Conservation (phyloP, 2,113 vertebrate species). For the Ictalurus furcatus region DNA sequence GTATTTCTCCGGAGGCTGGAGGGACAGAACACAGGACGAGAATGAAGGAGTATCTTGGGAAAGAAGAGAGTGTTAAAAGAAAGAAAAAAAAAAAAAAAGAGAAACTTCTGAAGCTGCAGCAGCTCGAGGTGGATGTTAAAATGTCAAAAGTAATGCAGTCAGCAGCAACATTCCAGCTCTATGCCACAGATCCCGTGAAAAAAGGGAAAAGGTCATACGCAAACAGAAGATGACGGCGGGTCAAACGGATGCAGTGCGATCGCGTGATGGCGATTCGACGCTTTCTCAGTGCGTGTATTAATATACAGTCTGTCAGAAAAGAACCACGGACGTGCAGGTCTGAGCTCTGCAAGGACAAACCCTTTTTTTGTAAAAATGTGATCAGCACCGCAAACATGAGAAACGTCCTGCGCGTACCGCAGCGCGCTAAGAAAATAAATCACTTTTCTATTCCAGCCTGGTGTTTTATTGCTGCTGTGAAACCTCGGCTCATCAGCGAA, state of each 20-base stretch:
- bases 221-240: neutral
- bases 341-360: no score
- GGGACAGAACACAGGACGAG: conserved; percentile 37
- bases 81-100: no score
- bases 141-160: conserved; percentile 16
- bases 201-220: neutral
- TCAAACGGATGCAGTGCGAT: no score
- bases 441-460: neutral
- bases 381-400: neutral
- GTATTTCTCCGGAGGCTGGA: conserved; percentile 92
- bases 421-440: neutral
- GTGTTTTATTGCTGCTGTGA: neutral
- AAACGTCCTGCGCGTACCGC: neutral
- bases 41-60: neutral
- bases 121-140: conserved; percentile 23
- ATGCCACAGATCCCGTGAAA: neutral
- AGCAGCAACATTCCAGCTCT: conserved; percentile 30
- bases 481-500: neutral
- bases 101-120: neutral
- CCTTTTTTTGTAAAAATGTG: neutral
- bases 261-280: no score
- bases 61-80: no score
- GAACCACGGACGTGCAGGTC: neutral
- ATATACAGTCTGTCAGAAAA: neutral
- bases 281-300: neutral